Evolutionary conservation across 2,888 invertebrate species (phyloP).

Genomic region (Tridacna crocea): DNA sequence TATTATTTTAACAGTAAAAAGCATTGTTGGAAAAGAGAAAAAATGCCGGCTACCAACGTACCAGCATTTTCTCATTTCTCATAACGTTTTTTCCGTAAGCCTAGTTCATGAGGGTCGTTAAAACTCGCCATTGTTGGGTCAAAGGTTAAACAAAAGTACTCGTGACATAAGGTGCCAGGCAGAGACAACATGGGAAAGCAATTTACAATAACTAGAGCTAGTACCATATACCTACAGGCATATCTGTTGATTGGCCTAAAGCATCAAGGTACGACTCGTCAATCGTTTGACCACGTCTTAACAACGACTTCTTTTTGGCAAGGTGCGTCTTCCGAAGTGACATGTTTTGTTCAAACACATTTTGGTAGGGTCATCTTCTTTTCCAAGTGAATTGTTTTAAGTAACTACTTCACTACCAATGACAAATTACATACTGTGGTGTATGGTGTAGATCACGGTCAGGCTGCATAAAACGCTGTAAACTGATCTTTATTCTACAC

Average conservation of each 20-base stretch:
- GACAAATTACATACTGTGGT: neutral
- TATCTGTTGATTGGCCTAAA: slow-evolving; percentile 5
- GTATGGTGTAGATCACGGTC: neutral
- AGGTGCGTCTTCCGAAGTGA: slow-evolving; percentile 35
- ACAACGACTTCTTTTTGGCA: slow-evolving; percentile 20
- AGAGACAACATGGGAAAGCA: too few species aligned
- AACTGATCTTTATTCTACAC: neutral
- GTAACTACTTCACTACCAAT: neutral
- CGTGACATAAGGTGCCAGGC: too few species aligned
- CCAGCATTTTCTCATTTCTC: too few species aligned
- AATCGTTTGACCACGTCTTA: slow-evolving; percentile 46
- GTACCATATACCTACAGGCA: slow-evolving; percentile 3
- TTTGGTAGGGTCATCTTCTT: neutral
- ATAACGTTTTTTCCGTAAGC: too few species aligned
- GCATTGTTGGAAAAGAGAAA: neutral
- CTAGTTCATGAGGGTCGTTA: too few species aligned
- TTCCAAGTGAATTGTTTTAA: neutral
- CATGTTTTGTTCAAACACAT: slow-evolving; percentile 25
- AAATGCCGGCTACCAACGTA: neutral
- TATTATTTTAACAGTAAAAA: neutral
- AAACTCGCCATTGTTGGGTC: too few species aligned
- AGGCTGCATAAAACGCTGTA: neutral
- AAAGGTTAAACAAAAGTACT: too few species aligned
- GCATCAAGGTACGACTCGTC: slow-evolving; percentile 45
- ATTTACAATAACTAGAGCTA: too few species aligned